phyloP scores from a whole-genome alignment of 1,140 invertebrate genomes.

The Heliconius congener region DNA sequence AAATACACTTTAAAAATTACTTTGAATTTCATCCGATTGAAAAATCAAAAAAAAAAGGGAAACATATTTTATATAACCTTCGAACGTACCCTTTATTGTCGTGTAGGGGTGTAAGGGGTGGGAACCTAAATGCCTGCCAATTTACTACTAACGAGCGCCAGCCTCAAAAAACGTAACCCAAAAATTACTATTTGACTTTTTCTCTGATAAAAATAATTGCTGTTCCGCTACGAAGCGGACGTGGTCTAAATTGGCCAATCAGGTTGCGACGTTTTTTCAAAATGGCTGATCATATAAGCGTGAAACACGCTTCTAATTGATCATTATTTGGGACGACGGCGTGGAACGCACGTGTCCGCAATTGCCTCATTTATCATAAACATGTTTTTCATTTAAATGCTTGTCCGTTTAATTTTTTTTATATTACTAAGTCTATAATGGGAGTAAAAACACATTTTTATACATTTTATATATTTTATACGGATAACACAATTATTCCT shows the following conservation, averaged over 20 bases:
- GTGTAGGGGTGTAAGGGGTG: neutral
- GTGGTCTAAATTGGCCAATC: slow-evolving; percentile 50
- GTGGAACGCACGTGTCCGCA: slow-evolving; percentile 15
- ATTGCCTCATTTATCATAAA: slow-evolving; percentile 8
- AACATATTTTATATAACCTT: neutral
- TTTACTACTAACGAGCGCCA: slow-evolving; percentile 29
- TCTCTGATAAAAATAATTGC: slow-evolving; percentile 47
- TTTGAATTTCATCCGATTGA: neutral
- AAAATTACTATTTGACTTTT: slow-evolving; percentile 37
- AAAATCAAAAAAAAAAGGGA: neutral
- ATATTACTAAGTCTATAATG: neutral
- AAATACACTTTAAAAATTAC: neutral
- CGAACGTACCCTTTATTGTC: neutral
- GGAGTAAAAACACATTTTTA: no score
- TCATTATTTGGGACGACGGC: slow-evolving; percentile 37
- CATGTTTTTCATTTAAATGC: neutral
- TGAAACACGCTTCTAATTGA: slow-evolving; percentile 41
- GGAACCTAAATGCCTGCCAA: slow-evolving; percentile 24
- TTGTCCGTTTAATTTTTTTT: neutral
- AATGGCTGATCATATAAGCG: slow-evolving; percentile 44
- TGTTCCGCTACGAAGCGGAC: slow-evolving; percentile 40
- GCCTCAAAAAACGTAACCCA: slow-evolving; percentile 33
- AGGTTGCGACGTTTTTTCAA: slow-evolving; percentile 46
- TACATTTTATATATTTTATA: no score
- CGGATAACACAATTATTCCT: no score